A percentile compares a stretch with the other conserved stretches of the same genome.
phyloP scores from a whole-genome alignment of 1,140 invertebrate genomes.

The Gryllus bimaculatus region DNA sequence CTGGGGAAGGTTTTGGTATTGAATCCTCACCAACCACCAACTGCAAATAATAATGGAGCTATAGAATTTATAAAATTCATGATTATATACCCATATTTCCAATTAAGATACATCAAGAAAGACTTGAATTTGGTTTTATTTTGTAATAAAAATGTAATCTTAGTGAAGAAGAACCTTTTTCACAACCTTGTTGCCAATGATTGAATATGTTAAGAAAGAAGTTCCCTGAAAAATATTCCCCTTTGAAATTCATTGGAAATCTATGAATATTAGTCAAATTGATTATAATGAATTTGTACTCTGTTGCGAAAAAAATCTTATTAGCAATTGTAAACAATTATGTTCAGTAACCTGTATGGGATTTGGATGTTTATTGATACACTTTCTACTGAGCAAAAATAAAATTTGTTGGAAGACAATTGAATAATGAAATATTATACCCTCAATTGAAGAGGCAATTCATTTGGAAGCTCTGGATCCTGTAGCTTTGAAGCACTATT shows the following conservation, averaged over 20 bases:
- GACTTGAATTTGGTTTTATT: too few species aligned
- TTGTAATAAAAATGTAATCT: too few species aligned
- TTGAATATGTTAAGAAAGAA: too few species aligned
- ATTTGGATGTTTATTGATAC: not conserved
- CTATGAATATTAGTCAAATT: too few species aligned
- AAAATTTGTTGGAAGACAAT: not conserved
- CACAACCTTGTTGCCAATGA: too few species aligned
- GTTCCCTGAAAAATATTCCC: too few species aligned
- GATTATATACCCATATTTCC: not conserved
- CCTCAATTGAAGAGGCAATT: constrained; percentile 24
- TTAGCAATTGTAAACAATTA: too few species aligned
- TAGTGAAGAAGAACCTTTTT: too few species aligned
- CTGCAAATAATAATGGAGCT: constrained; percentile 18
- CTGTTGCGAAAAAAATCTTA: too few species aligned
- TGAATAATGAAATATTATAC: constrained; percentile 8
- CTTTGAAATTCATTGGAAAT: too few species aligned
- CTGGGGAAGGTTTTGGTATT: constrained; percentile 16
- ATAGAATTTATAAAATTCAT: constrained; percentile 4
- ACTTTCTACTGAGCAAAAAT: not conserved
- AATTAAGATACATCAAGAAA: too few species aligned
- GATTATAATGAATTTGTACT: too few species aligned
- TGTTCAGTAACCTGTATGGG: not conserved
- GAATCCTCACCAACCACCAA: constrained; percentile 26
- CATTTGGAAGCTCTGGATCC: constrained; percentile 21
- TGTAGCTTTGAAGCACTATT: not conserved